These are phyloP conservation scores for Eudemis profundana DNA, from an alignment of 2,888 invertebrate species.

Conservation along the genomic window DNA sequence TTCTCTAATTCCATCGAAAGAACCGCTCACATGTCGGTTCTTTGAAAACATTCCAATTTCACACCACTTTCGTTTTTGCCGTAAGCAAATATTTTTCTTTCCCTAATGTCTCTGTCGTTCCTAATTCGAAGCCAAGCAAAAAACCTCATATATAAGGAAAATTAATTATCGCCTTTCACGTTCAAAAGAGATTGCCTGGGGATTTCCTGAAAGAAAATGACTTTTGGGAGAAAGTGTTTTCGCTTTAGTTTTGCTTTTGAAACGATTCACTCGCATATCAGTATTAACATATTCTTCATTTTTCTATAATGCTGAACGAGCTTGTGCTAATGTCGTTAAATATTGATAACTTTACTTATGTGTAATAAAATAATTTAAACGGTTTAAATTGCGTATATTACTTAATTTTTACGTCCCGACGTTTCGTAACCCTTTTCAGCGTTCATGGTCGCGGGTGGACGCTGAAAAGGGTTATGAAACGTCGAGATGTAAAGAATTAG, in stretches of 20 bases:
- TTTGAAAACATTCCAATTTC: conserved; percentile 28
- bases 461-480: too few species aligned
- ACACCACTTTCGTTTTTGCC: conserved; percentile 30
- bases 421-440: too few species aligned
- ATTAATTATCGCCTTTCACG: conserved; percentile 41
- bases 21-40: conserved; percentile 13
- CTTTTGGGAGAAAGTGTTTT: conserved; percentile 38
- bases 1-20: conserved; percentile 15
- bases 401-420: too few species aligned
- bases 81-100: conserved; percentile 41
- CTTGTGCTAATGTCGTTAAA: too few species aligned
- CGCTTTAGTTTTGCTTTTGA: conserved; percentile 23
- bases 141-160: conserved; percentile 42
- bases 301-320: too few species aligned
- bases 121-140: conserved; percentile 41
- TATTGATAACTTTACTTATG: too few species aligned
- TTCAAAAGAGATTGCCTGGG: conserved; percentile 39
- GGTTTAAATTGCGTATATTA: too few species aligned
- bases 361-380: too few species aligned
- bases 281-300: too few species aligned
- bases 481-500: too few species aligned
- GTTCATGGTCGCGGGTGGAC: too few species aligned
- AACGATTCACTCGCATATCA: conserved; percentile 2
- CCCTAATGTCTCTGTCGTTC: conserved; percentile 31
- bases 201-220: conserved; percentile 38